Conservation (phyloP, 2,113 vertebrate genomes). For the Petaurus breviceps region DNA sequence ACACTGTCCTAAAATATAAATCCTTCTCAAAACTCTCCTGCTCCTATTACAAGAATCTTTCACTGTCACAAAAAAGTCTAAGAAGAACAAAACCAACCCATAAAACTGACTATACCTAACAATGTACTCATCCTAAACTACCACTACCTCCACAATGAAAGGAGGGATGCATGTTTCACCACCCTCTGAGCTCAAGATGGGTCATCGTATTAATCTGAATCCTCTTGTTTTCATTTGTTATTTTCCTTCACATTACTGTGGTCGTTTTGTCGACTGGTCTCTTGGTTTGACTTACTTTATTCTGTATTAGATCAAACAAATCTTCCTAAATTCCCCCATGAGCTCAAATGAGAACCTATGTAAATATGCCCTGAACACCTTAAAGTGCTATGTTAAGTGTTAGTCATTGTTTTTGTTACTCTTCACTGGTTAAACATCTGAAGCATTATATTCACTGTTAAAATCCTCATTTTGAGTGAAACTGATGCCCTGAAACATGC, state of each 20-base stretch:
- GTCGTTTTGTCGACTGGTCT: background rate
- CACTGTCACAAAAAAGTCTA: background rate
- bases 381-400: background rate
- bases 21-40: background rate
- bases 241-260: background rate
- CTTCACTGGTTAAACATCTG: background rate
- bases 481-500: constrained; percentile 1
- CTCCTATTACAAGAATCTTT: background rate
- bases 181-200: background rate
- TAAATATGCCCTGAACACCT: background rate
- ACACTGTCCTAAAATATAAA: background rate
- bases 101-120: background rate
- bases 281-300: background rate
- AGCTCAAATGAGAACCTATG: background rate
- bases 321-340: background rate
- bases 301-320: background rate
- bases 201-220: background rate
- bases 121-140: background rate
- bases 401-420: background rate
- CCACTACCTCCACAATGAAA: background rate
- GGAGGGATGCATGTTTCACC: background rate
- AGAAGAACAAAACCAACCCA: background rate
- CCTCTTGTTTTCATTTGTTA: background rate
- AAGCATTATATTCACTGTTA: background rate
- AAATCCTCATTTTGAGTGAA: background rate